phyloP scores from a whole-genome alignment of 1,140 invertebrate species.

The Pantala flavescens region DNA sequence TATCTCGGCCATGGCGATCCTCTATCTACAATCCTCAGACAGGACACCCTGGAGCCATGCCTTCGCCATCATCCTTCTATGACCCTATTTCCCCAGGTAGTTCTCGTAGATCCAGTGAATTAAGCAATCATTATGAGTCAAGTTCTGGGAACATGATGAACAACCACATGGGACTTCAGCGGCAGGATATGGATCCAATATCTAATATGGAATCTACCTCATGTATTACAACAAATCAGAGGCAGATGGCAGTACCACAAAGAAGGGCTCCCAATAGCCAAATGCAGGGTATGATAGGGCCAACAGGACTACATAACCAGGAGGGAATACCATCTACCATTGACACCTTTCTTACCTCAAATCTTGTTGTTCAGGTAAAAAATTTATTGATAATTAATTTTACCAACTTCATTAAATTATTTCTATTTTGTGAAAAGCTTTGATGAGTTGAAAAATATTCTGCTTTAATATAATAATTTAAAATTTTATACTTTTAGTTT shows the following conservation, averaged over 20 bases:
- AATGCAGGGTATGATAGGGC: neutral
- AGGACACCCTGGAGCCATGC: constrained; percentile 27
- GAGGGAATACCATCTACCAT: neutral
- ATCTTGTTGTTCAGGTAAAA: constrained; percentile 42
- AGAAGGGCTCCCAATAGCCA: neutral
- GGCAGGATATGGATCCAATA: neutral
- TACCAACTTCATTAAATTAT: too few species aligned
- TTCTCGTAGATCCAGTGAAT: constrained; percentile 64
- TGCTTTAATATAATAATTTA: too few species aligned
- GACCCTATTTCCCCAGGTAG: constrained; percentile 84
- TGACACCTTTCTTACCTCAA: constrained; percentile 43
- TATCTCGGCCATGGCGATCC: neutral
- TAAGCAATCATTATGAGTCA: constrained; percentile 27
- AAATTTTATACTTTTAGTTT: too few species aligned
- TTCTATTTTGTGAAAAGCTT: too few species aligned
- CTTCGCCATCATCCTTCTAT: constrained; percentile 48
- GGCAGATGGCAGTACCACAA: neutral
- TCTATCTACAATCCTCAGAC: constrained; percentile 19
- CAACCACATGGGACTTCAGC: neutral
- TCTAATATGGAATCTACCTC: neutral
- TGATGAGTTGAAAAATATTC: too few species aligned
- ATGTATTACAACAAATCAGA: neutral
- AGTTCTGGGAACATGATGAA: neutral
- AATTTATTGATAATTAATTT: too few species aligned
- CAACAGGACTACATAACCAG: neutral